Evolutionary conservation across 2,888 invertebrate genomes (phyloP).

Genomic region (Eupithecia subumbrata): DNA sequence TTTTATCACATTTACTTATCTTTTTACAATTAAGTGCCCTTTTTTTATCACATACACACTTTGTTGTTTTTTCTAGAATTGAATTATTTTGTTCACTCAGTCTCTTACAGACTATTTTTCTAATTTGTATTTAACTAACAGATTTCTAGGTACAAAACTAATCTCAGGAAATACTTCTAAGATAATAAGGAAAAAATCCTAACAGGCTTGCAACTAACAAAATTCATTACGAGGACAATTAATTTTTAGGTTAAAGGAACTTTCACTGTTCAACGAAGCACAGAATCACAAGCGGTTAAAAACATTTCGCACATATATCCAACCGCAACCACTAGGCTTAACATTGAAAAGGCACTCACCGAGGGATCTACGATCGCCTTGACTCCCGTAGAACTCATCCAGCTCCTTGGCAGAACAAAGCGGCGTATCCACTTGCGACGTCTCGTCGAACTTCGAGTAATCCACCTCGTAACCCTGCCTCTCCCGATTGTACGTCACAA

Average conservation of each 20-base stretch:
- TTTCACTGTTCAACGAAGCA: conserved; percentile 39
- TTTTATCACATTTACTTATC: conserved; percentile 19
- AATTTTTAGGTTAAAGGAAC: neutral
- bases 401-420: conserved; percentile 88
- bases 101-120: neutral
- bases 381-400: conserved; percentile 85
- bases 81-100: neutral
- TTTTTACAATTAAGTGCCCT: conserved; percentile 5
- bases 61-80: neutral
- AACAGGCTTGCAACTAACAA: neutral
- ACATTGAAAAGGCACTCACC: conserved; percentile 75
- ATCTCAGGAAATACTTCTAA: neutral
- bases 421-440: conserved; percentile 91
- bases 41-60: conserved; percentile 13
- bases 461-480: conserved; percentile 90
- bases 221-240: conserved; percentile 38
- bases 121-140: neutral
- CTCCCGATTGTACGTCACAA: conserved; percentile 90
- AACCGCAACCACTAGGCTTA: conserved; percentile 60
- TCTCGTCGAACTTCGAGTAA: conserved; percentile 92
- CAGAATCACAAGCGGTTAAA: conserved; percentile 51
- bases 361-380: conserved; percentile 81
- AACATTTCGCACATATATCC: conserved; percentile 58
- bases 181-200: neutral
- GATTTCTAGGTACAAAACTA: neutral